Conservation (phyloP, 2,888 invertebrate species). For the Tetramorium bicarinatum region DNA sequence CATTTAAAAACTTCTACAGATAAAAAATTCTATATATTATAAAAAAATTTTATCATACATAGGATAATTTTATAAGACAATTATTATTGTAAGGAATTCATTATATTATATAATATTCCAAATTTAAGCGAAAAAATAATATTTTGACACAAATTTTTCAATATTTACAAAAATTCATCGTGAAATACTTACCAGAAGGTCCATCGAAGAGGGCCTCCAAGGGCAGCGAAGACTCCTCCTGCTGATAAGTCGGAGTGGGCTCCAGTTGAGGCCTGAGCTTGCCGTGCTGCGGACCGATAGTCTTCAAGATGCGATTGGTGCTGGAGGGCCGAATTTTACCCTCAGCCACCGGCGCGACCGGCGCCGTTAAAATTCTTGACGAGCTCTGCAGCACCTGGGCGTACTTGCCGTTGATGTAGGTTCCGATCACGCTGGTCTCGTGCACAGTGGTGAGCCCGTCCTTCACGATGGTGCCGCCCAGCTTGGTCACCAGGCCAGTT, state of each 20-base stretch:
- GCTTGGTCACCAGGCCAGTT: constrained; percentile 93
- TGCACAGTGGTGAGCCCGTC: constrained; percentile 94
- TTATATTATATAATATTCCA: not conserved
- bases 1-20: not conserved
- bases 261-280: constrained; percentile 88
- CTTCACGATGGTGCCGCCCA: constrained; percentile 94
- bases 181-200: constrained; percentile 83
- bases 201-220: constrained; percentile 88
- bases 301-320: constrained; percentile 91
- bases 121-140: not conserved
- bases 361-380: constrained; percentile 88
- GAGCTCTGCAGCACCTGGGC: constrained; percentile 95
- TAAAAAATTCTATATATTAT: not conserved
- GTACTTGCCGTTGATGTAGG: constrained; percentile 95
- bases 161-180: not conserved
- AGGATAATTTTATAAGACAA: not conserved
- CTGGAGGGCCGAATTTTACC: constrained; percentile 90
- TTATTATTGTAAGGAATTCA: not conserved
- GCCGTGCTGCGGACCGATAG: constrained; percentile 90
- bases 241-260: constrained; percentile 89
- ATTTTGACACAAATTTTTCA: not conserved
- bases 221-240: constrained; percentile 87
- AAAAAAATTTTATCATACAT: not conserved
- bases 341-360: constrained; percentile 81
- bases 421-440: constrained; percentile 96